Conservation (phyloP, 2,888 invertebrate genomes). For the Gari tellinella region DNA sequence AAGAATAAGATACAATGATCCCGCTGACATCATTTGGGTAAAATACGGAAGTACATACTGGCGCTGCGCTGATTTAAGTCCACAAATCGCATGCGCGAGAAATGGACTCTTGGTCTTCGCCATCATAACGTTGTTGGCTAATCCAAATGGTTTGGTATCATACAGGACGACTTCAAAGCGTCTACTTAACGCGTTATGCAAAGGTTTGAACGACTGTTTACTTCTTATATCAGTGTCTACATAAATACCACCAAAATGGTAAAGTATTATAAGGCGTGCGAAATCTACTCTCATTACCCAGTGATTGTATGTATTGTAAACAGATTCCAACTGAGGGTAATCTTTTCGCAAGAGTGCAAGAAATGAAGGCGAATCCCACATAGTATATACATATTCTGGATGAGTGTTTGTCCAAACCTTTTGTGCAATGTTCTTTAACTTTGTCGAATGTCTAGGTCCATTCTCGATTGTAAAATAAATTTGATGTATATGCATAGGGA, state of each 20-base stretch:
- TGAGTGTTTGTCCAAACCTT: conserved; percentile 20
- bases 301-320: conserved; percentile 36
- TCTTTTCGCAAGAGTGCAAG: conserved; percentile 16
- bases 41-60: conserved; percentile 44
- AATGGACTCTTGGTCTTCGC: conserved; percentile 40
- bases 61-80: conserved; percentile 15
- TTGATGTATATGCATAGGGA: conserved; percentile 43
- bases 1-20: conserved; percentile 34
- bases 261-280: conserved; percentile 31
- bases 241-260: conserved; percentile 42
- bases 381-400: conserved; percentile 18
- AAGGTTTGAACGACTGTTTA: background rate
- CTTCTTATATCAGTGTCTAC: conserved; percentile 37
- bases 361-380: conserved; percentile 39
- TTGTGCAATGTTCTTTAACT: conserved; percentile 5
- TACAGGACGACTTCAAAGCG: conserved; percentile 26
- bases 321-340: conserved; percentile 22
- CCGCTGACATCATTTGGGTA: conserved; percentile 47
- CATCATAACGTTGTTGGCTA: conserved; percentile 47
- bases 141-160: conserved; percentile 32
- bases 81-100: conserved; percentile 30
- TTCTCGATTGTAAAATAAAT: conserved; percentile 34
- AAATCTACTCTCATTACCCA: conserved; percentile 44
- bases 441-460: conserved; percentile 9
- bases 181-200: conserved; percentile 5